Percentiles rank a stretch among this genome's conserved stretches.
phyloP scores from a whole-genome alignment of 2,113 vertebrate genomes.

The Stegostoma tigrinum region DNA sequence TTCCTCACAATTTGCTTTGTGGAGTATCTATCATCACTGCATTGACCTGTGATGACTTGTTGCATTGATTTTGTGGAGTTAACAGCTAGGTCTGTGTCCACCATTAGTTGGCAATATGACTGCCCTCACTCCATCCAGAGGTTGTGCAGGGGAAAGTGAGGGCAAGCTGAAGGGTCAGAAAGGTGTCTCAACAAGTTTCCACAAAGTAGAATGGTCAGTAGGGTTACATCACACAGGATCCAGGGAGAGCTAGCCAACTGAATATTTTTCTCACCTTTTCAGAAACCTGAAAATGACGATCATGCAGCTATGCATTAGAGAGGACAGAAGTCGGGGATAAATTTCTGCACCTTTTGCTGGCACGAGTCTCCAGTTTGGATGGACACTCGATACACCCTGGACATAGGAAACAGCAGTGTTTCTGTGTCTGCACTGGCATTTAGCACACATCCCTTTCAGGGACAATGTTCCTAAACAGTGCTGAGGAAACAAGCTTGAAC shows the following conservation, averaged over 20 bases:
- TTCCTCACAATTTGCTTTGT: background rate
- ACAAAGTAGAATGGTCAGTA: too few species aligned
- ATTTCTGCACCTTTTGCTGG: background rate
- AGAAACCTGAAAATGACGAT: background rate
- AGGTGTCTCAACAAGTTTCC: too few species aligned
- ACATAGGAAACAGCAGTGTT: background rate
- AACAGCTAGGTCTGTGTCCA: background rate
- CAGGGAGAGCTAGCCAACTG: too few species aligned
- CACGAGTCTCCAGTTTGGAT: background rate
- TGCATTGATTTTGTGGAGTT: background rate
- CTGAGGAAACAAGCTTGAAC: background rate
- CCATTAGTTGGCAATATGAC: background rate
- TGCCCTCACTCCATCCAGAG: background rate
- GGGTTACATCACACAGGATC: too few species aligned
- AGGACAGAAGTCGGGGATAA: background rate
- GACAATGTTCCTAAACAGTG: background rate
- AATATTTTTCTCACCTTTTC: background rate
- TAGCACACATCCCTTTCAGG: background rate
- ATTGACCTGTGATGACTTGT: background rate
- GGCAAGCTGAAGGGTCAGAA: too few species aligned
- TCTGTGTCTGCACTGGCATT: background rate
- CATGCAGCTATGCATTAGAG: background rate
- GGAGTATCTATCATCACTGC: background rate
- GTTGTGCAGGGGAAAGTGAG: too few species aligned
- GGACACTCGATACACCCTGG: background rate